Conservation (phyloP, 2,113 vertebrate species). For the Thomomys bottae region DNA sequence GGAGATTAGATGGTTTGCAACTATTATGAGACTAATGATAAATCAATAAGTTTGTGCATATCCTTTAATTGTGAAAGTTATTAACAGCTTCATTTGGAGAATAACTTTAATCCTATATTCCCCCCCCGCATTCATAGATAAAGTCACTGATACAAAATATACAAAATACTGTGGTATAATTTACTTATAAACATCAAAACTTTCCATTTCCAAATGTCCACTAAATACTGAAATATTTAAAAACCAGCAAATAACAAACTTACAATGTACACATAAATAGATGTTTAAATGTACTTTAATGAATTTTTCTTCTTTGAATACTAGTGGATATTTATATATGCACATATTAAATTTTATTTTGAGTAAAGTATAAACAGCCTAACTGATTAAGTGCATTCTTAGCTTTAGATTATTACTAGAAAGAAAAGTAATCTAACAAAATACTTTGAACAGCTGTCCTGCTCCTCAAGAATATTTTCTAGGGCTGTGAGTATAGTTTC, state of each 20-base stretch:
- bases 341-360: slow-evolving; percentile 17
- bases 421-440: background rate
- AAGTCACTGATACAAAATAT: background rate
- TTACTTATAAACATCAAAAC: background rate
- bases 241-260: background rate
- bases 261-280: background rate
- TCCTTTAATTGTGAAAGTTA: background rate
- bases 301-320: background rate
- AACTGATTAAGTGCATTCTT: background rate
- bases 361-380: background rate
- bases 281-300: slow-evolving; percentile 29
- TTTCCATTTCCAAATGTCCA: background rate
- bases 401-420: slow-evolving; percentile 7
- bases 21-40: background rate
- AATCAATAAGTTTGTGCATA: background rate
- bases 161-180: background rate
- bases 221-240: slow-evolving; percentile 1
- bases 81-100: background rate
- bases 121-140: background rate
- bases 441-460: background rate
- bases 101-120: background rate
- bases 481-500: too few relatives aligned
- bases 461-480: background rate
- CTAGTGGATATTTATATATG: background rate
- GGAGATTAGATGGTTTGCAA: background rate